Evolutionary conservation across 2,797 vertebrate genomes (phyloP), one percentile per base, ranked within the genome.

Genomic region (Sebastes goodei): DNA sequence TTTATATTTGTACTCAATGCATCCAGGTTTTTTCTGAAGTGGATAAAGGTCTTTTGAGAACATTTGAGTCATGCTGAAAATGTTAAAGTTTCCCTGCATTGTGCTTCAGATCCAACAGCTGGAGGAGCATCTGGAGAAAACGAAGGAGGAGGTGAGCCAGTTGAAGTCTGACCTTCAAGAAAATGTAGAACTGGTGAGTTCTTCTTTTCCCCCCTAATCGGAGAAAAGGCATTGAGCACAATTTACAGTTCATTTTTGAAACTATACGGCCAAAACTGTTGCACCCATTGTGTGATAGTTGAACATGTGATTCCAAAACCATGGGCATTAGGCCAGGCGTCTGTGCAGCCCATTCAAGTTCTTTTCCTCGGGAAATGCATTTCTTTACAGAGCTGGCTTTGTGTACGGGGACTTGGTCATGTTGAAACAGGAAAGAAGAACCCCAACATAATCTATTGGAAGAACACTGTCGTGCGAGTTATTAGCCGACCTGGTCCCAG

Each of bases 111-210:
- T 79, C n/a, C 79, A 82, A 38, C 76, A 85, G 52, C 79, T 85
- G 12, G 62, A 84, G 53, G 32, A 64, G 5, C n/a, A 65, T 38
- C 60, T 84, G 60, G 69, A 76, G 7, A 52, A 27, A 30, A 21
- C 30, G 0, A 23, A 63, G 14, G 92, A 92, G 33, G 95, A 96
- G 76, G 90, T 92, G 74, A 88, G 88, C 20, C 89, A 95, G 75
- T 88, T 97, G 4, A 92, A 86, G 85, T 61, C 70, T 21, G 92
- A 89, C 68, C 86, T 95, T 23, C 76, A 91, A 76, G 86, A 94
- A 53, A 88, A 84, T 11, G 88, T 92, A 27, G 92, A 95, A 38
- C 90, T 92, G 82, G 95, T 96, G 69, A 90, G 88, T 66, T 17
- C 1, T 15, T 63, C 17, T 21, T 63, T 27, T 17, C 1, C 4